Base-by-base conservation (phyloP, 2,888 invertebrate genomes). In the Drosophila mercatorum region DNA sequence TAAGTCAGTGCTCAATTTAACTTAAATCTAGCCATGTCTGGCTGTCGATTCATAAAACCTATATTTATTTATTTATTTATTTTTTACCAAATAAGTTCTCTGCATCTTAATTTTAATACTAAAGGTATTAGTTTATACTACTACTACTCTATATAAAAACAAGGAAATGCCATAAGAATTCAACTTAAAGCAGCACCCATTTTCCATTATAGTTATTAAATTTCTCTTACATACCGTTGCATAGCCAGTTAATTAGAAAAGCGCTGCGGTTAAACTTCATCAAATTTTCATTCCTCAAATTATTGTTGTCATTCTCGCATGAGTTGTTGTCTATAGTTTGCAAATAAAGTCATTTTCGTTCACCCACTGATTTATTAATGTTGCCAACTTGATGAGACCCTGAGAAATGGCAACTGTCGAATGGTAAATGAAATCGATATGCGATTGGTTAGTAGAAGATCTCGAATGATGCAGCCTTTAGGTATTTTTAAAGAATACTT, bases 221-320 rank as follows among this genome's bases (percentile, higher is more conserved):
- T 22, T 14, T 8, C 8, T 53, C 2, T 14, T 34, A 34, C 7
- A 12, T 41, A 3, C 34, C 3, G 22, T 17, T 17, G 3, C 8
- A 28, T 41, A 41, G 17, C 10, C 14, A 36, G 17, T 11, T 14
- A 17, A 28, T 41, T 14, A n/a, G 11, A 14, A 17, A 2, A 1
- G 0, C 0, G 8, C 8, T 56, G 73, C n/a, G 69, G 76, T 65
- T 53, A 6, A 22, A 28, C 12, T 22, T 31, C 14, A 3, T 78
- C 34, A 41, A 78, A 73, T 38, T 69, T 72, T 65, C 28, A 75
- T 41, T 6, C n/a, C 38, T 26, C 10, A 58, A 72, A 68, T 67
- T 58, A 46, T 36, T 52, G 53, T 58, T 72, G 46, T 62, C 62
- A 43, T 44, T 44, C n/a, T 14, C 8, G 34, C 4, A 34, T 3